Evolutionary conservation across 2,113 vertebrate species (phyloP).

Genomic region (Nannospalax galili): DNA sequence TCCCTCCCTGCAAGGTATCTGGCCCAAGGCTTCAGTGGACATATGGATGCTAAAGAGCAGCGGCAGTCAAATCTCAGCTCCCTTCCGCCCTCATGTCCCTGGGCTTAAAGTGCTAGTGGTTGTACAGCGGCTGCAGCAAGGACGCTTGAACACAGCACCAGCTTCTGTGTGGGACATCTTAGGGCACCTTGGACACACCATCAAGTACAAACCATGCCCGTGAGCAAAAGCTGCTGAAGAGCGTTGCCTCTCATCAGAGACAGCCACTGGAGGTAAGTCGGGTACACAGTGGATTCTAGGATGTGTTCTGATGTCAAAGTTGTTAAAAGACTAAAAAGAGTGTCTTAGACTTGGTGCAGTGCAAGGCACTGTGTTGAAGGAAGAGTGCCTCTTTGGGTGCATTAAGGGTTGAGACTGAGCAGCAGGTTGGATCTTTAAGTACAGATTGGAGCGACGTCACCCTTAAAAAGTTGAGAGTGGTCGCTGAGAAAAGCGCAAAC

Average conservation of each 20-base stretch:
- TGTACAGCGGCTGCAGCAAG: rapidly evolving
- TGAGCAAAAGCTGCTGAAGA: no score
- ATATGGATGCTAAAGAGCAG: neutral
- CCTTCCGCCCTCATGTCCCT: rapidly evolving
- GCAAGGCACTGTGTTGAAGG: neutral
- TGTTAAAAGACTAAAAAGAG: neutral
- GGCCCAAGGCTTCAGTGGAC: neutral
- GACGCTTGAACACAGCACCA: rapidly evolving
- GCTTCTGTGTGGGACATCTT: neutral
- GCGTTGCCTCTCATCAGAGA: neutral
- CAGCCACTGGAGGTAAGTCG: rapidly evolving
- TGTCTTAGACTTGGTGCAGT: neutral
- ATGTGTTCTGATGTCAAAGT: neutral
- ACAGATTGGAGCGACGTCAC: neutral
- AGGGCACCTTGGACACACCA: no score
- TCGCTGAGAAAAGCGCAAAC: neutral
- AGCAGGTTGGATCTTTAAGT: neutral
- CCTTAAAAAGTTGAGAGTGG: no score
- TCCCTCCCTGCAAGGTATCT: rapidly evolving
- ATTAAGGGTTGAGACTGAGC: neutral
- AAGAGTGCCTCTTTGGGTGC: neutral
- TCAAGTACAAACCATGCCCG: neutral
- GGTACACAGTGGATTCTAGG: neutral
- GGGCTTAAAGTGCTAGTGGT: rapidly evolving
- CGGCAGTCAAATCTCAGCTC: neutral